phyloP scores from a whole-genome alignment of 1,140 invertebrate genomes.

The Calliopsis andreniformis region DNA sequence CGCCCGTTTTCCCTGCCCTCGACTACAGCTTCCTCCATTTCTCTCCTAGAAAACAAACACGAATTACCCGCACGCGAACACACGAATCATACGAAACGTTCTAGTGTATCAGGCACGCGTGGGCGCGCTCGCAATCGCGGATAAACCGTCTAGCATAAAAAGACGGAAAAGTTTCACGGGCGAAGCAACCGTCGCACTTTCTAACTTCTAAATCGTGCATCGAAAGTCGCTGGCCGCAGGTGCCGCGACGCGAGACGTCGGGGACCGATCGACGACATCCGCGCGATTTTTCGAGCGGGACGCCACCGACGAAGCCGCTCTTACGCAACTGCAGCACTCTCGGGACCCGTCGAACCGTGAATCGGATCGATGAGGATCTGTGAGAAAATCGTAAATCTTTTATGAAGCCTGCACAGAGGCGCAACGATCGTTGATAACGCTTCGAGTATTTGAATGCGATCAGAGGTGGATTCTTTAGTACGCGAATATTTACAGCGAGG shows the following conservation, averaged over 20 bases:
- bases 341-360: slow-evolving; percentile 6
- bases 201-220: slow-evolving; percentile 40
- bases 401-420: not conserved
- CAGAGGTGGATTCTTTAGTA: not conserved
- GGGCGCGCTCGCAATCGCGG: slow-evolving; percentile 1
- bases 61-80: slow-evolving; percentile 15
- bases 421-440: not conserved
- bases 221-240: slow-evolving; percentile 14
- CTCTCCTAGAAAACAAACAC: not conserved
- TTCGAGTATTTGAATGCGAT: slow-evolving; percentile 3
- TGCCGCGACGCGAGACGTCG: not conserved
- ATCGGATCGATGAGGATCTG: not conserved
- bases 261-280: not conserved
- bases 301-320: not conserved
- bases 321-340: slow-evolving; percentile 1
- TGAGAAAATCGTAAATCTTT: slow-evolving; percentile 28
- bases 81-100: not conserved
- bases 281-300: slow-evolving; percentile 15
- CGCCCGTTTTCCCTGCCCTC: no score
- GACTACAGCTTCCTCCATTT: no score
- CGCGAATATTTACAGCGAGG: not conserved
- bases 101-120: not conserved
- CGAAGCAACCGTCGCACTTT: slow-evolving; percentile 36
- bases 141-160: slow-evolving; percentile 7
- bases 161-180: not conserved